phyloP scores from a whole-genome alignment of 1,140 invertebrate genomes.

The Thaumatotibia leucotreta region DNA sequence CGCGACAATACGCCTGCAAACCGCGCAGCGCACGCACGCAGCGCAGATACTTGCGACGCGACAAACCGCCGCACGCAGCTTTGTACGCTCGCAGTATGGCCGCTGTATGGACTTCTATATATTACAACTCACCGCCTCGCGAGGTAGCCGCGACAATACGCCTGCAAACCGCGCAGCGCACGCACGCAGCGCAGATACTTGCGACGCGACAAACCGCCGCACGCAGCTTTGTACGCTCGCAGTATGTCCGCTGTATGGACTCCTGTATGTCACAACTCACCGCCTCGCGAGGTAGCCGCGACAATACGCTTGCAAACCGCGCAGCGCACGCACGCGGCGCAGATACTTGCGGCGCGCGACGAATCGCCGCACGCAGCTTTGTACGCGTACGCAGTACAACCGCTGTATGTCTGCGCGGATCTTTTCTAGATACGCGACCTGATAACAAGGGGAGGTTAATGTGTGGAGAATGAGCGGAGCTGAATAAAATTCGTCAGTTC shows the following conservation, averaged over 20 bases:
- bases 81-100: no score
- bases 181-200: no score
- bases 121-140: no score
- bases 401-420: constrained; percentile 90
- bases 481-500: no score
- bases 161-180: no score
- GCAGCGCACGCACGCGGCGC: constrained; percentile 80
- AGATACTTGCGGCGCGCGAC: constrained; percentile 85
- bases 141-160: no score
- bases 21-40: no score
- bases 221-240: neutral
- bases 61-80: no score
- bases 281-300: constrained; percentile 88
- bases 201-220: no score
- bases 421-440: constrained; percentile 97
- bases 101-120: no score
- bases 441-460: neutral
- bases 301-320: constrained; percentile 85
- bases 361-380: constrained; percentile 92
- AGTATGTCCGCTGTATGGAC: neutral
- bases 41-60: no score
- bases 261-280: constrained; percentile 38
- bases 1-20: no score
- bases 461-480: neutral
- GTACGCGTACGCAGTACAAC: constrained; percentile 93